Conservation (phyloP, 2,888 invertebrate genomes). For the Drosophila pullipes region DNA sequence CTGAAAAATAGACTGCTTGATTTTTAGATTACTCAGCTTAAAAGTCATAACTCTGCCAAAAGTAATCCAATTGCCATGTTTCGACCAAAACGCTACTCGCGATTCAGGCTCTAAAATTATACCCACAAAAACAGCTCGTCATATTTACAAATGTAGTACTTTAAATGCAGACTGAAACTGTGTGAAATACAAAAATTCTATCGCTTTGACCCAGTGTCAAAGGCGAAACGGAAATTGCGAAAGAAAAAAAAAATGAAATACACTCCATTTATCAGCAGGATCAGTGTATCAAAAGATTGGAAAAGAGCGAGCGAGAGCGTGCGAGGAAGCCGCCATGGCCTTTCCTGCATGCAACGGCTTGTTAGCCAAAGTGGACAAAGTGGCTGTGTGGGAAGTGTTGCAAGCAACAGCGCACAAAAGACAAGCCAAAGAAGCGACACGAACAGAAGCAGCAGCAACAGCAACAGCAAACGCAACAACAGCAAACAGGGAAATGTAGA, state of each 20-base stretch:
- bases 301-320: not conserved
- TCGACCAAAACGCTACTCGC: too few species aligned
- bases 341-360: constrained; percentile 46
- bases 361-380: constrained; percentile 56
- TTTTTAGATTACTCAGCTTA: not conserved
- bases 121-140: not conserved
- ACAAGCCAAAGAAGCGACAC: constrained; percentile 34
- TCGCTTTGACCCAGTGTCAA: not conserved
- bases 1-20: not conserved
- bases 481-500: constrained; percentile 14
- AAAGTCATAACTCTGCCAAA: not conserved
- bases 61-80: not conserved
- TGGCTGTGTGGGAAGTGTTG: constrained; percentile 50
- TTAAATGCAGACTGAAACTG: not conserved
- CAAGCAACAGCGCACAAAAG: constrained; percentile 55
- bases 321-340: constrained; percentile 17
- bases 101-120: not conserved
- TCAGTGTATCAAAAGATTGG: constrained; percentile 7
- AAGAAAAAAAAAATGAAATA: not conserved
- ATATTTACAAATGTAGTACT: not conserved
- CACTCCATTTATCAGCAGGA: not conserved
- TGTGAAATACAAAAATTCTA: not conserved
- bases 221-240: not conserved
- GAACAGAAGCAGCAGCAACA: constrained; percentile 14
- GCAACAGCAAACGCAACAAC: not conserved